Evolutionary conservation across 2,888 invertebrate genomes (phyloP).

Genomic region (Megalurothrips usitatus): DNA sequence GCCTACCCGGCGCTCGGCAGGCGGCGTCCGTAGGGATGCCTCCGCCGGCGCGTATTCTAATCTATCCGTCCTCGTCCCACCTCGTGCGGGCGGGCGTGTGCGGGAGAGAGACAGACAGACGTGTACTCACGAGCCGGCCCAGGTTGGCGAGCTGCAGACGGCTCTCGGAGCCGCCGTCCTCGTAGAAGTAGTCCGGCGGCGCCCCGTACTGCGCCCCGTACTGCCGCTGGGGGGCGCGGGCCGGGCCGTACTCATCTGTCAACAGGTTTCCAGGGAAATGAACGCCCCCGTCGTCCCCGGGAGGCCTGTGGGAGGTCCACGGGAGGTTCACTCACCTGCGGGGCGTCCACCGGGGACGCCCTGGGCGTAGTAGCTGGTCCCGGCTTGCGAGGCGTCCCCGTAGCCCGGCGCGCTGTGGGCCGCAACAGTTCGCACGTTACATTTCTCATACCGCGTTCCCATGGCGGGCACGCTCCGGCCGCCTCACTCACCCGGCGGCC

Average conservation of each 20-base stretch:
- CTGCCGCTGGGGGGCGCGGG: background rate
- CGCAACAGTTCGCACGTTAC: background rate
- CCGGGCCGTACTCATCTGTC: background rate
- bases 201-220: constrained; percentile 11
- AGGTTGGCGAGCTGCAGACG: background rate
- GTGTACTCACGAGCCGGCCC: background rate
- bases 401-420: background rate
- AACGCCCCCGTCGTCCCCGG: background rate
- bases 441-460: background rate
- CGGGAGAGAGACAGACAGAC: background rate
- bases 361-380: background rate
- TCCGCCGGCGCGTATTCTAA: too few species aligned
- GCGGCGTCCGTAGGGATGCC: background rate
- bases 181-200: constrained; percentile 13
- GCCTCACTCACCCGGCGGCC: background rate
- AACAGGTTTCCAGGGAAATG: background rate
- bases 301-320: too few species aligned
- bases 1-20: background rate
- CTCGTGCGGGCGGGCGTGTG: background rate
- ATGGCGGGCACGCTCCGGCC: background rate
- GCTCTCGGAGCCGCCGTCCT: background rate
- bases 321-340: background rate
- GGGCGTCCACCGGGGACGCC: background rate
- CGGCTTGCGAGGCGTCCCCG: background rate
- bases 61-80: too few species aligned